These are phyloP conservation scores for Hippolais icterina DNA, from an alignment of 2,113 vertebrate genomes.

Conservation along the genomic window DNA sequence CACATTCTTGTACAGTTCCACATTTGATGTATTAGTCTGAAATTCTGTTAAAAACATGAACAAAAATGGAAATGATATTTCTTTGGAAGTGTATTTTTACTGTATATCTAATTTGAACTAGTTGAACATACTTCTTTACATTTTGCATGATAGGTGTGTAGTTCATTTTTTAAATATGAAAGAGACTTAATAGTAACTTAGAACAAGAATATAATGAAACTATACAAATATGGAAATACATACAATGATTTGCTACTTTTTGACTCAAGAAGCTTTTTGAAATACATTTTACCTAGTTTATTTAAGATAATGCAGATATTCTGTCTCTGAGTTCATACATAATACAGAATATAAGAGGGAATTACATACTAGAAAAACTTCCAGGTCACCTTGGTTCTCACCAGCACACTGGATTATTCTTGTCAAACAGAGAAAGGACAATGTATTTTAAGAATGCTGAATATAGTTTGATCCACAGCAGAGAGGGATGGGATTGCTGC, in stretches of 20 bases:
- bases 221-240: constrained; percentile 70
- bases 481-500: not conserved
- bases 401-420: not conserved
- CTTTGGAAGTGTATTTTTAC: constrained; percentile 72
- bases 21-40: constrained; percentile 78
- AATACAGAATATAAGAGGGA: not conserved
- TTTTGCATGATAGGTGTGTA: constrained; percentile 71
- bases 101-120: constrained; percentile 66
- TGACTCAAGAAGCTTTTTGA: constrained; percentile 67
- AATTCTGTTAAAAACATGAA: constrained; percentile 77
- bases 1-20: constrained; percentile 75
- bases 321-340: constrained; percentile 18
- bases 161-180: constrained; percentile 65
- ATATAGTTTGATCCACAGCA: not conserved
- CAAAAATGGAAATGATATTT: constrained; percentile 74
- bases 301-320: constrained; percentile 40
- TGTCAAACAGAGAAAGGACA: not conserved
- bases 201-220: constrained; percentile 63
- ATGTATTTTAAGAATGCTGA: not conserved
- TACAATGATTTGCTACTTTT: constrained; percentile 67
- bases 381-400: not conserved
- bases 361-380: not conserved
- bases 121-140: constrained; percentile 67
- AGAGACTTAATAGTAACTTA: constrained; percentile 63
- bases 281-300: constrained; percentile 60